phyloP scores from a whole-genome alignment of 2,113 vertebrate genomes.

The Myiozetetes cayanensis region DNA sequence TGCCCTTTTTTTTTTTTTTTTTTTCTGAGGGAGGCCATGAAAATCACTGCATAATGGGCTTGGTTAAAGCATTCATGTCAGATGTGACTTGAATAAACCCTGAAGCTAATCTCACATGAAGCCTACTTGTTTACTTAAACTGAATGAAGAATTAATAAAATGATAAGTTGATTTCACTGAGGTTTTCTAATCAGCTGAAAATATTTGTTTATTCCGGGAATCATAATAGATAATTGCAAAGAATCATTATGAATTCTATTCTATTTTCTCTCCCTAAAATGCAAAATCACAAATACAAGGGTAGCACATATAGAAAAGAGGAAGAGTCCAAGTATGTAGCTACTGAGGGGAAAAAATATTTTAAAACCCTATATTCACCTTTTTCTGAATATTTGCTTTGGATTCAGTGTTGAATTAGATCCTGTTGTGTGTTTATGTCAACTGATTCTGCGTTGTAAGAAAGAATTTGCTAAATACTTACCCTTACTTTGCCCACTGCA shows the following conservation, averaged over 20 bases:
- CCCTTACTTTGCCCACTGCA: neutral
- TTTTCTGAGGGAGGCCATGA: neutral
- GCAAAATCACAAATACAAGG: neutral
- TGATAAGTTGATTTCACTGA: constrained; percentile 21
- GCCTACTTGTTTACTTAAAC: constrained; percentile 11
- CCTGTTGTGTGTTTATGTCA: neutral
- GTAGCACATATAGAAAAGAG: neutral
- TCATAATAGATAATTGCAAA: neutral
- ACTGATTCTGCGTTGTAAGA: neutral
- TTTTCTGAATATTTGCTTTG: neutral
- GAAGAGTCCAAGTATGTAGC: neutral
- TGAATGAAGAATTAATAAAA: neutral
- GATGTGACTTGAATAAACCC: constrained; percentile 38
- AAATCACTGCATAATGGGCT: constrained; percentile 27
- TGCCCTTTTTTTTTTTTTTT: neutral
- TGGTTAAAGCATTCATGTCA: constrained; percentile 29
- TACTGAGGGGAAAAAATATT: neutral
- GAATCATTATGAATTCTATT: neutral
- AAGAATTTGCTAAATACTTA: neutral
- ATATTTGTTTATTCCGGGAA: neutral
- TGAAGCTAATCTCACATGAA: constrained; percentile 33
- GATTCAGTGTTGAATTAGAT: neutral
- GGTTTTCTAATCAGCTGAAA: constrained; percentile 22
- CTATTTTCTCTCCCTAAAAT: neutral
- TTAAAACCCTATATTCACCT: neutral